Base-by-base conservation (phyloP, 2,888 invertebrate genomes). In the Celastrina argiolus region DNA sequence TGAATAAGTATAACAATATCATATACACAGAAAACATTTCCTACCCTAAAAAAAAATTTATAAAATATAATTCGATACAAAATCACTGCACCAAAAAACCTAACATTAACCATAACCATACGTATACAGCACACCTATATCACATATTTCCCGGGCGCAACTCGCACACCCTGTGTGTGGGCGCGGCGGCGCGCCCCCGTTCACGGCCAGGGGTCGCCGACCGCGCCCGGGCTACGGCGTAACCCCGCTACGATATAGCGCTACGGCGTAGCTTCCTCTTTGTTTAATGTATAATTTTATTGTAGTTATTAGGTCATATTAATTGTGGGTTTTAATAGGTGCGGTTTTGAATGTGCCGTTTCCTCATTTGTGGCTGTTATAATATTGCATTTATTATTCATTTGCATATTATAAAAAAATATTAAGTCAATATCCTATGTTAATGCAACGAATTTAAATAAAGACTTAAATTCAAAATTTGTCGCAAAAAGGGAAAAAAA, bases 181-280 rank as follows among this genome's bases (percentile, higher is more conserved):
- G 76, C 72, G 73, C 74, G 72, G 71, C 77, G 83, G 77, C 81
- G 82, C 85, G 80, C 88, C 89, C 88, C 87, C 87, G 89, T 89
- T 89, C 90, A 90, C 85, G 91, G 91, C 91, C 90, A 91, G 90
- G 89, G 90, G 89, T 91, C 90, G 88, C 74, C 89, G 91, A 90
- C 89, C 91, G 87, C 85, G 81, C 88, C 89, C 88, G 85, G 81
- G 85, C 88, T 84, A 83, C 85, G 85, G 66, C 84, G 88, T 87
- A 86, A 86, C 85, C 86, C 78, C 87, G 84, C 88, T 86, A 87
- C 87, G 83, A 77, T 78, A 79, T 79, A 77, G 80, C 65, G 81
- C 84, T 84, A 83, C 84, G 82, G 75, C 83, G 87, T 87, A 87
- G 86, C 84, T 84, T 85, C 85, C 84, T 83, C 81, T 81, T 80